Percentiles rank a stretch among this genome's conserved stretches.
These are phyloP conservation scores for Brachypterus glaber DNA, from an alignment of 2,888 invertebrate species.

Conservation along the genomic window DNA sequence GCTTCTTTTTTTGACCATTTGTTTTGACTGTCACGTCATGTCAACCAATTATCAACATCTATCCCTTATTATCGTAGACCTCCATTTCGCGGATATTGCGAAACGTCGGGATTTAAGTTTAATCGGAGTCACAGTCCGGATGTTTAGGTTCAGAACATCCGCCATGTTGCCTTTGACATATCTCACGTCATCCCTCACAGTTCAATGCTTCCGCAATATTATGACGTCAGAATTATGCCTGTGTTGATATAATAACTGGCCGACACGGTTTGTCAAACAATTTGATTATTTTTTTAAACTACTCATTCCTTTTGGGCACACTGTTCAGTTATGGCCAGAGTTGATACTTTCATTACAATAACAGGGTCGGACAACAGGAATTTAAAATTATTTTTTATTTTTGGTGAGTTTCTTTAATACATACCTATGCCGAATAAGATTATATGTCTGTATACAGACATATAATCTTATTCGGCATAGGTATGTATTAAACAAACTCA, in stretches of 20 bases:
- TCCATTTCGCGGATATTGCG: background rate
- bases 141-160: constrained; percentile 36
- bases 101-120: constrained; percentile 5
- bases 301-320: background rate
- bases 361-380: too few species aligned
- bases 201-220: constrained; percentile 28
- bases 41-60: constrained; percentile 11
- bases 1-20: too few species aligned
- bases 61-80: too few species aligned
- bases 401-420: too few species aligned
- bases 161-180: constrained; percentile 41
- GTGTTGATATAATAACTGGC: constrained; percentile 28
- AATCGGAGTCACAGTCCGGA: constrained; percentile 23
- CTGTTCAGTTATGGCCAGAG: too few species aligned
- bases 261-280: constrained; percentile 19
- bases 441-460: too few species aligned
- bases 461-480: too few species aligned
- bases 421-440: too few species aligned
- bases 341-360: too few species aligned
- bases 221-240: constrained; percentile 34
- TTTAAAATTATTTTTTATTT: too few species aligned
- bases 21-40: too few species aligned
- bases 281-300: background rate
- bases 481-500: too few species aligned
- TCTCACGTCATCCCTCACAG: constrained; percentile 38